Conservation (phyloP, 2,888 invertebrate species). For the Apamea monoglypha region DNA sequence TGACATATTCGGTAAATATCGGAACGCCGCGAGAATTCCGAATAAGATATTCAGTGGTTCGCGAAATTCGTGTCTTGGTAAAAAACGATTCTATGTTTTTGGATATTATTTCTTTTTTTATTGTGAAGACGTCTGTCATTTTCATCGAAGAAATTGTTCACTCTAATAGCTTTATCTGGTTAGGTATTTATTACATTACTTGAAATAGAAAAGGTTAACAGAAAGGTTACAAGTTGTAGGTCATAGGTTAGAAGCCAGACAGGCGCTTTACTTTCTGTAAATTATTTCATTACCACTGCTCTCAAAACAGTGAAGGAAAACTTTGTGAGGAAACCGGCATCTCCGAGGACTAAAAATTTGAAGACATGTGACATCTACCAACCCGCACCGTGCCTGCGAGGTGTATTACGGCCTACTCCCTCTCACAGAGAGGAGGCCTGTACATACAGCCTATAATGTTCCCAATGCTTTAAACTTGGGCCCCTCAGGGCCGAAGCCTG, state of each 20-base stretch:
- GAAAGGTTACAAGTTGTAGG: neutral
- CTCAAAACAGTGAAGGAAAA: no score
- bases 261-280: no score
- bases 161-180: neutral
- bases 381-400: neutral
- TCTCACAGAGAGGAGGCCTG: neutral
- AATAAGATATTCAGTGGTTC: constrained; percentile 16
- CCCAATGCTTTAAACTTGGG: no score
- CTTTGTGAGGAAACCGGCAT: neutral
- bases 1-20: constrained; percentile 37
- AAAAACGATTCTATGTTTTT: neutral
- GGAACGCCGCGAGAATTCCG: neutral
- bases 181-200: neutral
- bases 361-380: neutral
- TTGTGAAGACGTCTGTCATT: neutral
- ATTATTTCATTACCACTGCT: no score
- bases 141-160: neutral
- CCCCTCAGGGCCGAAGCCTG: no score
- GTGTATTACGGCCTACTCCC: neutral
- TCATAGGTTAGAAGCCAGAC: no score
- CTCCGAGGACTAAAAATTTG: no score
- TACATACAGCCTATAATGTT: no score
- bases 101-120: neutral
- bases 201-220: neutral
- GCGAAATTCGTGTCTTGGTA: neutral